phyloP scores from a whole-genome alignment of 2,113 vertebrate genomes.

The Willisornis vidua region DNA sequence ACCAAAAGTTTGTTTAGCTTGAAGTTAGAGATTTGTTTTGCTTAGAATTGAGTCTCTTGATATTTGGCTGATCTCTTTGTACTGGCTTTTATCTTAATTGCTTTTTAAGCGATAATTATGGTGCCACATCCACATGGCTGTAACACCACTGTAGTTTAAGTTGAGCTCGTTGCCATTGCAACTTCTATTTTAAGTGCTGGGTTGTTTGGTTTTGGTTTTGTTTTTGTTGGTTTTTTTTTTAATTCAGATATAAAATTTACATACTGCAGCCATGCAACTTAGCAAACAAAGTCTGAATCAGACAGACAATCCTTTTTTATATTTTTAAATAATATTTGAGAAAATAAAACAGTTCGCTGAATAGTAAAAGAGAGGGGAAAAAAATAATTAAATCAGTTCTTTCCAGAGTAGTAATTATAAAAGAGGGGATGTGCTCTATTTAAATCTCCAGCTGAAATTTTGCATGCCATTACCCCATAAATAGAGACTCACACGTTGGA shows the following conservation, averaged over 20 bases:
- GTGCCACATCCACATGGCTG: constrained; percentile 9
- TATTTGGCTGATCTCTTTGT: constrained; percentile 58
- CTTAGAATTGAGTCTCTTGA: constrained; percentile 62
- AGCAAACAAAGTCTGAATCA: constrained; percentile 7
- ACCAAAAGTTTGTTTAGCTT: constrained; percentile 64
- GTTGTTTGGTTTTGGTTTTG: not conserved
- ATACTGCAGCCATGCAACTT: not conserved
- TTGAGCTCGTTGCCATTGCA: not conserved
- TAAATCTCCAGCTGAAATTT: constrained; percentile 17
- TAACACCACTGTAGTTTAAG: not conserved
- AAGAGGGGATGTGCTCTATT: not conserved
- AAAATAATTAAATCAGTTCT: not conserved
- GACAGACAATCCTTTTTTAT: not conserved
- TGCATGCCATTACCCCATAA: constrained; percentile 9
- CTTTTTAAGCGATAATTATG: constrained; percentile 57
- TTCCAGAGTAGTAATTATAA: not conserved
- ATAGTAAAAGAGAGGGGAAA: not conserved
- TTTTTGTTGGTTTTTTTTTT: not conserved
- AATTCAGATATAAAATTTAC: constrained; percentile 33
- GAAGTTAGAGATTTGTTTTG: constrained; percentile 55
- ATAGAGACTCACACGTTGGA: not conserved
- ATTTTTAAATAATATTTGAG: not conserved
- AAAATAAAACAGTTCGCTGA: not conserved
- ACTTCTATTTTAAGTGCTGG: not conserved
- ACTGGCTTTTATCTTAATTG: constrained; percentile 59